Evolutionary conservation across 1,140 invertebrate species (phyloP).

Genomic region (Zaprionus capensis): DNA sequence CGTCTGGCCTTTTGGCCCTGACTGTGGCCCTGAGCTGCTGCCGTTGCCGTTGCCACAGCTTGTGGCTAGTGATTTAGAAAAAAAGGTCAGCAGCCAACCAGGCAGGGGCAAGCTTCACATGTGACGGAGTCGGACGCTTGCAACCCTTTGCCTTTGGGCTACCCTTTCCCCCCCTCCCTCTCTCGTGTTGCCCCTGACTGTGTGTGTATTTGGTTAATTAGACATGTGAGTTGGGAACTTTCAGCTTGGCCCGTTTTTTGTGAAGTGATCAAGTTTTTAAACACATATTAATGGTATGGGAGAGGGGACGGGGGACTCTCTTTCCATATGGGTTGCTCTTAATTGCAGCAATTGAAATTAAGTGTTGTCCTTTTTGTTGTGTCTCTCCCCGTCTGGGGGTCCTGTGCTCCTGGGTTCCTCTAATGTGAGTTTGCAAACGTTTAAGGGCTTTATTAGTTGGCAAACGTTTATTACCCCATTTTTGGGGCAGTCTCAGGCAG

Average conservation of each 20-base stretch:
- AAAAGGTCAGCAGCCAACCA: constrained; percentile 75
- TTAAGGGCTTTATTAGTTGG: constrained; percentile 61
- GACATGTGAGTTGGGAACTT: constrained; percentile 70
- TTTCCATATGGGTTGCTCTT: constrained; percentile 64
- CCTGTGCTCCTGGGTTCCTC: not conserved
- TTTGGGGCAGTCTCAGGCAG: constrained; percentile 26
- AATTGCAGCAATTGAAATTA: constrained; percentile 81
- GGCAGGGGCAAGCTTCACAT: constrained; percentile 51
- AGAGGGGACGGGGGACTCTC: constrained; percentile 16
- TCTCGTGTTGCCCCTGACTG: not conserved
- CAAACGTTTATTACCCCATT: constrained; percentile 65
- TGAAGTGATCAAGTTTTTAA: constrained; percentile 65
- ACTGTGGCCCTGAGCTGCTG: constrained; percentile 50
- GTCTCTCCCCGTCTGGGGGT: not conserved
- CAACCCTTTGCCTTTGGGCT: constrained; percentile 40
- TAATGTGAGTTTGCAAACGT: constrained; percentile 32
- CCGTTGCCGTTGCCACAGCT: constrained; percentile 41
- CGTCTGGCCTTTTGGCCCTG: constrained; percentile 66
- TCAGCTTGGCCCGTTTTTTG: constrained; percentile 28
- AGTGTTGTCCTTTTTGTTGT: constrained; percentile 66
- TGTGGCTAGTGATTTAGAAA: constrained; percentile 79
- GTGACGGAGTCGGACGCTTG: constrained; percentile 21
- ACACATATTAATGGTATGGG: constrained; percentile 63
- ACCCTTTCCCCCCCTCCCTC: not conserved
- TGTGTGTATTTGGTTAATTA: constrained; percentile 63